Evolutionary conservation across 2,888 invertebrate genomes (phyloP).

Genomic region (Octodonta nipae): DNA sequence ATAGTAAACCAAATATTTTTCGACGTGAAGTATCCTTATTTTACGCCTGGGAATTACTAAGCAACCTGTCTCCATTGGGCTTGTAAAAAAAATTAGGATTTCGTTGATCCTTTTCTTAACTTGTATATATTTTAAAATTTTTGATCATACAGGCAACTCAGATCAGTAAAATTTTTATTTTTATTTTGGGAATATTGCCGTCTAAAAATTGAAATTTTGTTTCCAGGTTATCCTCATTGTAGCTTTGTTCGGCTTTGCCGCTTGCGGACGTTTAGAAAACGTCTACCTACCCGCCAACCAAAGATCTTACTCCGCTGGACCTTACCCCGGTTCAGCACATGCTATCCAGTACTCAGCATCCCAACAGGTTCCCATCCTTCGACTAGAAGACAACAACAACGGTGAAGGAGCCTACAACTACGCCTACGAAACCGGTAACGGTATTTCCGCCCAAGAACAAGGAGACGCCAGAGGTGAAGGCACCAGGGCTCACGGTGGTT

Average conservation of each 20-base stretch:
- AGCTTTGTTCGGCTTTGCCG: constrained; percentile 16
- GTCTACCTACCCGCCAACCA: constrained; percentile 25
- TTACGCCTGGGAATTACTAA: too few relatives aligned
- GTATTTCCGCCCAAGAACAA: constrained; percentile 35
- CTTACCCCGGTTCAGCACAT: constrained; percentile 3
- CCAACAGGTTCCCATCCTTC: constrained; percentile 19
- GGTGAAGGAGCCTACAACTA: constrained; percentile 24
- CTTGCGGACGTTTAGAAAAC: constrained; percentile 17
- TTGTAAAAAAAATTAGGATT: too few relatives aligned
- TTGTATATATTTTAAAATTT: too few relatives aligned
- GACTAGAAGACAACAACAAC: constrained; percentile 22
- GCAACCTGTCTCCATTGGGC: too few relatives aligned
- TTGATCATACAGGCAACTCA: too few relatives aligned
- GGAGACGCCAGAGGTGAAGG: constrained; percentile 7
- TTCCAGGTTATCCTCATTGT: constrained; percentile 16
- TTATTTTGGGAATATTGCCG: too few relatives aligned
- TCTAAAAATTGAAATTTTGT: too few relatives aligned
- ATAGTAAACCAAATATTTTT: too few relatives aligned
- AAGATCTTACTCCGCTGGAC: constrained; percentile 17
- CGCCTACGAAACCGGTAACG: constrained; percentile 45
- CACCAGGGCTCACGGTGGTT: constrained; percentile 20
- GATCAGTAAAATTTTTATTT: too few relatives aligned
- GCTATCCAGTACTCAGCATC: constrained; percentile 7
- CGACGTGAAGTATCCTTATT: too few relatives aligned
- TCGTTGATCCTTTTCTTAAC: too few relatives aligned